Evolutionary conservation across 2,888 invertebrate genomes (phyloP).

Genomic region (Marasmarcha lunaedactyla): DNA sequence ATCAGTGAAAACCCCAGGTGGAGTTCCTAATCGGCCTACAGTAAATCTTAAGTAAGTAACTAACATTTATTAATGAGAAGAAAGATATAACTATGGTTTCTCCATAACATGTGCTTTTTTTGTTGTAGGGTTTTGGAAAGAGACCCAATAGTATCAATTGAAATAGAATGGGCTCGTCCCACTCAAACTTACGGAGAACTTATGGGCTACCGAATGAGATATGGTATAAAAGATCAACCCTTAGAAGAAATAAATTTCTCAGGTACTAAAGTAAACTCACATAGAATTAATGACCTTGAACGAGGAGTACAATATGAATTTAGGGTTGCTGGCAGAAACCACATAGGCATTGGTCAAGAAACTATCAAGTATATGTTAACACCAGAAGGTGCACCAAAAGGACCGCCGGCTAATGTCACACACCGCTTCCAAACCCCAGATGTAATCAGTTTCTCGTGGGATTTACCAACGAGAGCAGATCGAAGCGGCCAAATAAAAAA

Average conservation of each 20-base stretch:
- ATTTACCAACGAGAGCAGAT: constrained; percentile 85
- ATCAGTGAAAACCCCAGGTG: constrained; percentile 91
- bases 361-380: constrained; percentile 91
- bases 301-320: constrained; percentile 97
- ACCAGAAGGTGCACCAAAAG: constrained; percentile 93
- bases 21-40: constrained; percentile 88
- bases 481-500: constrained; percentile 94
- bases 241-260: constrained; percentile 79
- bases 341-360: constrained; percentile 95
- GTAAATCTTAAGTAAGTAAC: constrained; percentile 80
- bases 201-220: constrained; percentile 87
- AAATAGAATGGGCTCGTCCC: constrained; percentile 93
- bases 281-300: constrained; percentile 84
- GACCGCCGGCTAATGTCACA: constrained; percentile 87
- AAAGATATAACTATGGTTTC: too few relatives aligned
- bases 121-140: constrained; percentile 81
- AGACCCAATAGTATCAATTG: constrained; percentile 89
- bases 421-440: constrained; percentile 93
- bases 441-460: constrained; percentile 91
- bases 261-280: constrained; percentile 75
- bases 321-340: constrained; percentile 94
- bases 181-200: constrained; percentile 90
- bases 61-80: constrained; percentile 11
- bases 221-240: constrained; percentile 86
- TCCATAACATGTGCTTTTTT: constrained; percentile 10